A percentile compares a stretch with the other conserved stretches of the same genome.
Evolutionary conservation across 2,888 invertebrate species (phyloP).

Genomic region (Hydriomena furcata): DNA sequence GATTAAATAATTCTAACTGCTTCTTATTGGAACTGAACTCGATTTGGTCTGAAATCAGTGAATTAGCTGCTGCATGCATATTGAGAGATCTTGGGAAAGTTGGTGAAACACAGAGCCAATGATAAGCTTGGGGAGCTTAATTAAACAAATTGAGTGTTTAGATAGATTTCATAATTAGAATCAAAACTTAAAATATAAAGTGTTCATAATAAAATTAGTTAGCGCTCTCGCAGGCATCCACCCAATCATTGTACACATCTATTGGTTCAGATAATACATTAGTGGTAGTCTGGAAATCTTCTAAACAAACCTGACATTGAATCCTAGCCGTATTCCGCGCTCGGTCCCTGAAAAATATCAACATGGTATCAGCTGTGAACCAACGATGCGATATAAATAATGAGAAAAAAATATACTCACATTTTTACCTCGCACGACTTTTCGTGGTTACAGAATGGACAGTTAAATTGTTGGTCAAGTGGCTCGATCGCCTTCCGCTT

Average conservation of each 20-base stretch:
- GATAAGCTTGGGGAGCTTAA: too few relatives aligned
- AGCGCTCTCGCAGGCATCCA: constrained; percentile 98
- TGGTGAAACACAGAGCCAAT: too few relatives aligned
- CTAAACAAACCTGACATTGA: constrained; percentile 96
- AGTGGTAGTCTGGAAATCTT: constrained; percentile 98
- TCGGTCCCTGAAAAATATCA: constrained; percentile 91
- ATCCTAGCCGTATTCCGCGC: constrained; percentile 96
- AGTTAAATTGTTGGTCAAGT: constrained; percentile 97
- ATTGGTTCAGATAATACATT: constrained; percentile 98
- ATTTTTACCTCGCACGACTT: constrained; percentile 99
- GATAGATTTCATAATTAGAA: constrained; percentile 33
- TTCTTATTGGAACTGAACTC: too few relatives aligned
- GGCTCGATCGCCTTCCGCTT: constrained; percentile 96
- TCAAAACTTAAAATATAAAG: constrained; percentile 32
- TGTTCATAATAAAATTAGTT: constrained; percentile 69
- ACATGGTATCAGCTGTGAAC: not conserved
- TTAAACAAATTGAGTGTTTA: constrained; percentile 9
- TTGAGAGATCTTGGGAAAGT: too few relatives aligned
- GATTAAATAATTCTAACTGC: too few relatives aligned
- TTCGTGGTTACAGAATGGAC: constrained; percentile 99
- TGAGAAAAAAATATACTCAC: constrained; percentile 81
- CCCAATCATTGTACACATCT: constrained; percentile 99
- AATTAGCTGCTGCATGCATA: too few relatives aligned
- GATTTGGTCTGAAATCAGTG: too few relatives aligned
- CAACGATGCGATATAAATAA: not conserved